Evolutionary conservation across 1,140 invertebrate species (phyloP), one percentile per base, ranked within the genome.

Genomic region (Tetramorium simillimum): DNA sequence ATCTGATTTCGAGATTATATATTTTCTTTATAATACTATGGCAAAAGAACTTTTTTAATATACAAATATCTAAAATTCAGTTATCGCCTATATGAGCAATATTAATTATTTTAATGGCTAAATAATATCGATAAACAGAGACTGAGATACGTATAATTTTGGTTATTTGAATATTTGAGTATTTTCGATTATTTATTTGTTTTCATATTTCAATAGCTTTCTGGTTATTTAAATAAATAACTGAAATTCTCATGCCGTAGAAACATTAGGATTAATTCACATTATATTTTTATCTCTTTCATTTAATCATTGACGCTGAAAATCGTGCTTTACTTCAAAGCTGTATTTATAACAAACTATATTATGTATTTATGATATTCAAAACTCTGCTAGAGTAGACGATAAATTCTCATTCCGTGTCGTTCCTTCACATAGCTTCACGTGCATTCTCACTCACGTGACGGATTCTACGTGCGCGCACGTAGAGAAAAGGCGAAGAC

Each of bases 401-500:
- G n/a, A 33, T 24, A 78, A 37, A 67, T 80, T 28, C 33, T 53
- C 43, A 10, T 10, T n/a, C 4, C 40, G 53, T 18, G 0, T 53
- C 46, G 56, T 73, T 70, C 49, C 43, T 72, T 75, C 18, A 69
- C 40, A 14, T 60, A 73, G 33, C 33, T 40, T 86, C 76, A 86
- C 84, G 69, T 86, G 76, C 58, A 72, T 51, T 37, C 21, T 6
- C 16, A 14, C 12, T 89, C 69, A 46, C 87, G 84, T 63, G 88
- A 88, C 81, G n/a, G 21, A 72, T 86, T 63, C 43, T 33, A 60
- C 21, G 21, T 51, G 81, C 56, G 33, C 56, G 40, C 24, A 40
- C 33, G 37, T 14, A 24, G 51, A 73, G 33, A 18, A 9, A 81
- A 28, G 33, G 12, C 69, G 43, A 89, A 49, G 43, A 28, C 16